Base-by-base conservation (phyloP, 2,113 vertebrate species). In the Megatriorchis doriae region DNA sequence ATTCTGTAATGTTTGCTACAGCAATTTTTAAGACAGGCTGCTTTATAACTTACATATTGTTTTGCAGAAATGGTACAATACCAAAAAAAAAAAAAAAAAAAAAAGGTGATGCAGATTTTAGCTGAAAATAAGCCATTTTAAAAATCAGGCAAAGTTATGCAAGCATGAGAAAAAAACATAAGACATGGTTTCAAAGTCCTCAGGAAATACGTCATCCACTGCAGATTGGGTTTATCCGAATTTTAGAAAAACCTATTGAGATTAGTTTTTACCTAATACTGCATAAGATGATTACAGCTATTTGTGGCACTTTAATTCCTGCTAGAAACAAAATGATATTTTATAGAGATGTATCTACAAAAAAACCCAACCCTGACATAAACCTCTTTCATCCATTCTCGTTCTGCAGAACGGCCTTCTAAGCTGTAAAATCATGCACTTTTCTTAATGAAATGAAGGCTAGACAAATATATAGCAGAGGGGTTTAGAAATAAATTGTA, bases 271-370 rank as follows among this genome's bases (percentile, higher is more conserved):
- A 98, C 96, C 97, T 99, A 99, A 99, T 98, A 92, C 98, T 97
- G 95, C 91, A 86, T 99, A 98, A 99, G 97, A 99, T 98, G 99
- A 99, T 99, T 99, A 99, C 89, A 98, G 98, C 98, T 99, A 99
- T 99, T 98, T 99, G 98, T 98, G 97, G 98, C 84, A 98, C 96
- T 98, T 98, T 98, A 98, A 98, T 98, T 98, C 96, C 97, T 96
- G 80, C 65, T 94, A 93, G 91, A 95, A 98, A 97, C 96, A 98
- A 97, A 97, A 97, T 88, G n/a, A 96, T 93, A 96, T 97, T 98
- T 98, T 95, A 97, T 96, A 94, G 84, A 97, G 97, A 97, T 94
- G 85, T 92, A 97, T 82, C 95, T 88, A 95, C 61, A 55, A 59
- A 71, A 83, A 56, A 63, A 38, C 4, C 10, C 18, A 91, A 53